A percentile compares a stretch with the other conserved stretches of the same genome.
Evolutionary conservation across 2,888 invertebrate species (phyloP).

Genomic region (Pherbina coryleti): DNA sequence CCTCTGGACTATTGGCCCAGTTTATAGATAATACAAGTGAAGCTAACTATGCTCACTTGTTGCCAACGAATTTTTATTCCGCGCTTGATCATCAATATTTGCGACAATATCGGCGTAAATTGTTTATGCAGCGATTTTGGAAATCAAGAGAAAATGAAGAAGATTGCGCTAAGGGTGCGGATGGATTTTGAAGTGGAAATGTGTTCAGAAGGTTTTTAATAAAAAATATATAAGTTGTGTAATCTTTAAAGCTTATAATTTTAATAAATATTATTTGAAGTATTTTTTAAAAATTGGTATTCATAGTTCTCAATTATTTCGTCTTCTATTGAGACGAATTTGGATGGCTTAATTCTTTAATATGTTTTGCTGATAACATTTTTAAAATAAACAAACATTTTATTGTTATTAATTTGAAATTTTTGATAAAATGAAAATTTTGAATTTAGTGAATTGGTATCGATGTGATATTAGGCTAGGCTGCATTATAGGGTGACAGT

Average conservation of each 20-base stretch:
- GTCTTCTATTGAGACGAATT: too few relatives aligned
- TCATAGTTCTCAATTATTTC: too few relatives aligned
- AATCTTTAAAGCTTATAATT: background rate
- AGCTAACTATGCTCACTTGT: constrained; percentile 45
- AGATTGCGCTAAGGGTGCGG: background rate
- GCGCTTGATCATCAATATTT: constrained; percentile 57
- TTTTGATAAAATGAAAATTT: too few relatives aligned
- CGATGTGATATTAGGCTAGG: too few relatives aligned
- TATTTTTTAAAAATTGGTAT: too few relatives aligned
- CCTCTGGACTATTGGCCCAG: constrained; percentile 20
- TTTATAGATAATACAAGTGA: constrained; percentile 30
- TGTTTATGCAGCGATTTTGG: constrained; percentile 13
- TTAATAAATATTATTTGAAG: too few relatives aligned
- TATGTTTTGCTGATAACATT: too few relatives aligned
- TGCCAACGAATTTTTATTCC: constrained; percentile 57
- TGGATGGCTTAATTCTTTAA: too few relatives aligned
- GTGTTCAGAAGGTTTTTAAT: background rate
- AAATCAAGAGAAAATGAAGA: background rate
- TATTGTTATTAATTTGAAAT: too few relatives aligned
- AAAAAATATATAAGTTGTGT: background rate
- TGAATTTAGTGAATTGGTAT: too few relatives aligned
- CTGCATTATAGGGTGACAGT: too few relatives aligned
- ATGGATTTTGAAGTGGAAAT: background rate
- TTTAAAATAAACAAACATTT: too few relatives aligned
- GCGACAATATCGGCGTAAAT: constrained; percentile 50